These are phyloP conservation scores for Philonicus albiceps DNA, from an alignment of 2,888 invertebrate species.

Conservation along the genomic window DNA sequence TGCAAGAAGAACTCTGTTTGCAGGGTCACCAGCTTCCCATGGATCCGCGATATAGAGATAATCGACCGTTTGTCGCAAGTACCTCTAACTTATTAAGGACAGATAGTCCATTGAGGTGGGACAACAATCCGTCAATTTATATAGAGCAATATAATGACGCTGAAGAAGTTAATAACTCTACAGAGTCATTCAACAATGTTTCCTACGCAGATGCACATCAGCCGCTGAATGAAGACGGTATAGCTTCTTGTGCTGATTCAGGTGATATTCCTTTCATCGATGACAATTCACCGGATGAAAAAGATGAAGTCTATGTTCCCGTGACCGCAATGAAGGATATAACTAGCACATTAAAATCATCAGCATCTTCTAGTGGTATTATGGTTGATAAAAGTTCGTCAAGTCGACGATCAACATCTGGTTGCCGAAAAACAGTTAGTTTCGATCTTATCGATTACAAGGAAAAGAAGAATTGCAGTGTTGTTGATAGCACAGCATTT, in stretches of 20 bases:
- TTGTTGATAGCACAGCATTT: conserved; percentile 26
- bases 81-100: conserved; percentile 57
- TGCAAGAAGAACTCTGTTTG: conserved; percentile 60
- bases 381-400: conserved; percentile 51
- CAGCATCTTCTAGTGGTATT: conserved; percentile 48
- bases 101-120: conserved; percentile 53
- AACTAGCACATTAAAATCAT: not conserved
- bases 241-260: conserved; percentile 60
- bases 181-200: conserved; percentile 56
- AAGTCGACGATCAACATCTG: conserved; percentile 50
- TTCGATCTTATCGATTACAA: conserved; percentile 57
- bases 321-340: conserved; percentile 45
- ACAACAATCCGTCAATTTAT: conserved; percentile 59
- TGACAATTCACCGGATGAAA: conserved; percentile 59
- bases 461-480: conserved; percentile 44
- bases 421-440: conserved; percentile 61
- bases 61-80: conserved; percentile 60
- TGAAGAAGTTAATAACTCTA: conserved; percentile 53
- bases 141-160: conserved; percentile 60
- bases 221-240: conserved; percentile 61
- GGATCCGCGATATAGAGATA: conserved; percentile 62
- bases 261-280: conserved; percentile 64
- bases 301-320: conserved; percentile 53
- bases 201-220: conserved; percentile 59
- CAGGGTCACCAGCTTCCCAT: conserved; percentile 60